These are phyloP conservation scores for Ageneiosus marmoratus DNA, from an alignment of 2,113 vertebrate genomes.

Conservation along the genomic window DNA sequence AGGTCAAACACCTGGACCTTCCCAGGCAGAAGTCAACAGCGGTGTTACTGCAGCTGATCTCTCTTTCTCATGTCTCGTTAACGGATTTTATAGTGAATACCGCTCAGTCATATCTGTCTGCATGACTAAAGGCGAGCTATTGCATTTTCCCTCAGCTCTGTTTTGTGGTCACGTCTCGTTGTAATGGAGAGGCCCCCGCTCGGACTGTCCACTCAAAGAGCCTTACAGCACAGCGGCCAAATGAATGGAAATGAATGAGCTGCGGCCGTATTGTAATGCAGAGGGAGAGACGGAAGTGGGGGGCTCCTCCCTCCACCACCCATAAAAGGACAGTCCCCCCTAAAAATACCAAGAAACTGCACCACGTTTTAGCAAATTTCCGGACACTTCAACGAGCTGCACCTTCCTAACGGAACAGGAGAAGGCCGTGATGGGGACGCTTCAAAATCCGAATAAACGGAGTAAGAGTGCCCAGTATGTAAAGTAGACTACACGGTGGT, in stretches of 20 bases:
- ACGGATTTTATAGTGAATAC: neutral
- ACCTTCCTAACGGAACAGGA: conserved; percentile 15
- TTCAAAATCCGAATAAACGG: neutral
- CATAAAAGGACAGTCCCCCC: conserved; percentile 55
- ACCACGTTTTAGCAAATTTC: conserved; percentile 29
- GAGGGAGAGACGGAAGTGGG: conserved; percentile 47
- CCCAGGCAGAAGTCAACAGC: neutral
- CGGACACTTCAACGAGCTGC: conserved; percentile 20
- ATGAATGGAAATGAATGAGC: conserved; percentile 75
- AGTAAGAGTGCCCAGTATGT: neutral
- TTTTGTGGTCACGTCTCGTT: conserved; percentile 67
- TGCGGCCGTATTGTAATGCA: conserved; percentile 76
- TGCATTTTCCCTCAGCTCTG: conserved; percentile 48
- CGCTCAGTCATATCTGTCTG: conserved; percentile 24
- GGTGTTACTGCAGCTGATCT: neutral
- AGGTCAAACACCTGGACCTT: neutral
- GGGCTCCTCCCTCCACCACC: conserved; percentile 66
- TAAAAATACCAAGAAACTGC: neutral
- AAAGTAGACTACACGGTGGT: neutral
- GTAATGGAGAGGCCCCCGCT: conserved; percentile 61
- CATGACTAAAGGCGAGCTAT: conserved; percentile 49
- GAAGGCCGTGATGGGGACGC: conserved; percentile 32
- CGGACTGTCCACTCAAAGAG: conserved; percentile 72
- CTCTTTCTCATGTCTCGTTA: neutral
- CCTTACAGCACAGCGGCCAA: conserved; percentile 51